Base-by-base conservation (phyloP, 2,113 vertebrate species). In the Puntigrus tetrazona region DNA sequence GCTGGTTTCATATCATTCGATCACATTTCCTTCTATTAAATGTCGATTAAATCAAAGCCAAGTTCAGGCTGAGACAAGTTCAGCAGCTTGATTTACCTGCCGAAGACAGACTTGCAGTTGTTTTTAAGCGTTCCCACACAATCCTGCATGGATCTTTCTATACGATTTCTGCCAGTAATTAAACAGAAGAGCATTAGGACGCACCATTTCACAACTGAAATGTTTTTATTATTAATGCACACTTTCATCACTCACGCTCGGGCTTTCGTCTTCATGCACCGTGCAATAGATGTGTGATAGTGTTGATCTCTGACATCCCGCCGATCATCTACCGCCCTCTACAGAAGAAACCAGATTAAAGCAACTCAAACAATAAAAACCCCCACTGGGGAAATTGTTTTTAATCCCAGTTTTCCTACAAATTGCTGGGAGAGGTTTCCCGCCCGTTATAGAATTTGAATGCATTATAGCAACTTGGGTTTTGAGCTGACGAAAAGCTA, bases 251-350 rank as follows among this genome's bases (percentile, higher is more conserved):
- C 3, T 36, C 7, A 4, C 22, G 65, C 7, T 22, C 22, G 25
- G 7, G 50, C 16, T 8, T 29, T 47, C 6, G 29, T 11, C 18
- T 13, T 34, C 20, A n/a, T 6, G 29, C 18, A 41, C n/a, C n/a
- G n/a, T n/a, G n/a, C n/a, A n/a, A n/a, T n/a, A n/a, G n/a, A n/a
- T n/a, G n/a, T n/a, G n/a, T n/a, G n/a, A n/a, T n/a, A n/a, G n/a
- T n/a, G 52, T 63, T 25, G 2, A 57, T 25, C 50, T 59, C 8
- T 59, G 14, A 41, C 9, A 59, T 65, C 14, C 3, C 31, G 61
- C 16, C 10, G 11, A 65, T 52, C 31, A 5, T 38, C 29, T 77
- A 52, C 47, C 72, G 57, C 82, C 82, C 57, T 22, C 82, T 84
- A 47, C 45, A 75, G 70, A 16, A 5, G 11, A 76, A 63, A 75